Evolutionary conservation across 2,113 vertebrate genomes (phyloP).

Genomic region (Leptosomus discolor): DNA sequence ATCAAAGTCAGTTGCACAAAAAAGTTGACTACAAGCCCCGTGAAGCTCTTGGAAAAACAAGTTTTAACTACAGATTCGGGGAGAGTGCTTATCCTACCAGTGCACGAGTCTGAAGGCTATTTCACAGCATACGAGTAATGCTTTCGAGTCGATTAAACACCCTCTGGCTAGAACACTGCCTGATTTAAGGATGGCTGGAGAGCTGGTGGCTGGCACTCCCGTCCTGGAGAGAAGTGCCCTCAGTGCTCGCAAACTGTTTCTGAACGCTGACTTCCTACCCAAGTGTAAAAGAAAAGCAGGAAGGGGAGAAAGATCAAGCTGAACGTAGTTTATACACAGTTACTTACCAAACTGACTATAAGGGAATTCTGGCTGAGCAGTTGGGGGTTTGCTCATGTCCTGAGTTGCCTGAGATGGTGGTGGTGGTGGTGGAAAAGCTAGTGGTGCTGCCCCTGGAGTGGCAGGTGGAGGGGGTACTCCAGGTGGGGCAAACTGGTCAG

Average conservation of each 20-base stretch:
- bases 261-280: neutral
- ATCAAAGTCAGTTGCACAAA: neutral
- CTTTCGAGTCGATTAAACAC: neutral
- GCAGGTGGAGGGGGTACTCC: slow-evolving; percentile 92
- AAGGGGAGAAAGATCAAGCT: neutral
- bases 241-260: neutral
- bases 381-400: slow-evolving; percentile 95
- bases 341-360: slow-evolving; percentile 98
- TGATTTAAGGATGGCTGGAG: neutral
- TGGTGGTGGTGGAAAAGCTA: slow-evolving; percentile 93
- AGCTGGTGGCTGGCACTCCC: neutral
- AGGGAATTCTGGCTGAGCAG: slow-evolving; percentile 93
- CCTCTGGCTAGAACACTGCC: neutral
- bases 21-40: neutral
- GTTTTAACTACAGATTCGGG: neutral
- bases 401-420: slow-evolving; percentile 94
- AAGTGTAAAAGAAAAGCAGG: neutral
- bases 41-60: neutral
- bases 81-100: neutral
- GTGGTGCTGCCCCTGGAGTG: slow-evolving; percentile 88
- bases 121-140: neutral
- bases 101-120: neutral
- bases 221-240: neutral
- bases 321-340: neutral
- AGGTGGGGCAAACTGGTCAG: slow-evolving; percentile 93